Percentiles rank a stretch among this genome's conserved stretches.
These are phyloP conservation scores for Heteractis magnifica DNA, from an alignment of 92 coral and sea anemone genomes.

Conservation along the genomic window DNA sequence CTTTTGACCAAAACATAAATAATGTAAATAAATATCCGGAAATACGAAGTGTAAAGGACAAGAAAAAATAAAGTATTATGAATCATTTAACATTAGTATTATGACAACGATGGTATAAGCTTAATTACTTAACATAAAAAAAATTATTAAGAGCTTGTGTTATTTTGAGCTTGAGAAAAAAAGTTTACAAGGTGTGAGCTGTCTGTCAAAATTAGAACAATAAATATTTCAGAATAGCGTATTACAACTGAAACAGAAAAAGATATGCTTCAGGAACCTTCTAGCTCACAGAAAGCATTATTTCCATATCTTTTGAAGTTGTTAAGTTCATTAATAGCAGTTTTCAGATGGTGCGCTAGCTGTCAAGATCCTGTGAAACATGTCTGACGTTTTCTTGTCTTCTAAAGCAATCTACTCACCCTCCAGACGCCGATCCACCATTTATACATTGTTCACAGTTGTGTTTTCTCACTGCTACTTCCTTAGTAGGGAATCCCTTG, in stretches of 20 bases:
- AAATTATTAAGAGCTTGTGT: background rate
- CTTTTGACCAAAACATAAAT: background rate
- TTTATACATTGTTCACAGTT: constrained; percentile 71
- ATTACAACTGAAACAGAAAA: background rate
- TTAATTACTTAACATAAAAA: background rate
- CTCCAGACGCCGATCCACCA: constrained; percentile 57
- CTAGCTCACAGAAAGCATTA: background rate
- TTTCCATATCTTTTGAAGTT: background rate
- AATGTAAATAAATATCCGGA: background rate
- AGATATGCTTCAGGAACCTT: background rate
- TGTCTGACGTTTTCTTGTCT: background rate
- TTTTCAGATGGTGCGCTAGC: background rate
- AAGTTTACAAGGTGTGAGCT: background rate
- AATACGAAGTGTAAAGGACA: background rate
- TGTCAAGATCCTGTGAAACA: background rate
- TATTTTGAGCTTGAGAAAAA: background rate
- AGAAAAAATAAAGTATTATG: background rate
- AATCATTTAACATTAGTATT: background rate
- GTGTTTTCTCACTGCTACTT: constrained; percentile 53
- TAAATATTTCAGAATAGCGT: background rate
- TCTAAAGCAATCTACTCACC: constrained; percentile 46
- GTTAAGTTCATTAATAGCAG: background rate
- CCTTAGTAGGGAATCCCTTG: constrained; percentile 83
- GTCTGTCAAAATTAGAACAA: background rate
- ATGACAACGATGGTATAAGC: background rate